Base-by-base conservation (phyloP, 2,888 invertebrate genomes). In the Dasypolia templi region DNA sequence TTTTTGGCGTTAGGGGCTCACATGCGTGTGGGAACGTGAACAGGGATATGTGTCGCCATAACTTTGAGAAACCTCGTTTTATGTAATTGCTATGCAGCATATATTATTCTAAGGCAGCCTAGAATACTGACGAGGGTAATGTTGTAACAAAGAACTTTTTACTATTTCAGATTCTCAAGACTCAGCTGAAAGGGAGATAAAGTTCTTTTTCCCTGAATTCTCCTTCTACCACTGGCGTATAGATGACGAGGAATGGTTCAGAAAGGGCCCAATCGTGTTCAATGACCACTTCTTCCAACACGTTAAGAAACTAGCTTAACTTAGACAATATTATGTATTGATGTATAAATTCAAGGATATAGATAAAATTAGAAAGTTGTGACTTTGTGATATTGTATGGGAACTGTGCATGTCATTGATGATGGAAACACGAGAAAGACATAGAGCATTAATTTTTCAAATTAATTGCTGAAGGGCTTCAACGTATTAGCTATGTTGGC, bases 191-290 rank as follows among this genome's bases (percentile, higher is more conserved):
- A 96, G 97, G 75, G 99, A 99, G 95, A 98, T 99, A 61, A 93
- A 95, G 56, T 97, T 99, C 91, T 97, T 99, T 90, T 99, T 99
- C 92, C 98, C 99, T 0, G 97, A 98, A 32, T 99, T 99, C 92
- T 94, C 97, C 76, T 93, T 97, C 42, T 95, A 97, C 79, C 90
- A 96, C 19, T 98, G 98, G 98, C 96, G 97, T 79, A 88, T 93
- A 68, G 93, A 96, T 61, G 97, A 97, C 77, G 97, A 97, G 88
- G 89, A 91, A 55, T 79, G 87, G 71, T 97, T 94, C 83, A 93
- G 96, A 71, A 94, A 92, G 75, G 96, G 96, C 0, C 96, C 95
- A 32, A 93, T 97, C 0, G 89, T 95, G 72, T 97, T 97, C 86
- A 96, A 97, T 86, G 91, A 96, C 62, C 89, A 93, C 75, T 91